Percentiles rank a stretch among this genome's conserved stretches.
These are phyloP conservation scores for Trigoniulus corallinus DNA, from an alignment of 1,140 invertebrate genomes.

Conservation along the genomic window DNA sequence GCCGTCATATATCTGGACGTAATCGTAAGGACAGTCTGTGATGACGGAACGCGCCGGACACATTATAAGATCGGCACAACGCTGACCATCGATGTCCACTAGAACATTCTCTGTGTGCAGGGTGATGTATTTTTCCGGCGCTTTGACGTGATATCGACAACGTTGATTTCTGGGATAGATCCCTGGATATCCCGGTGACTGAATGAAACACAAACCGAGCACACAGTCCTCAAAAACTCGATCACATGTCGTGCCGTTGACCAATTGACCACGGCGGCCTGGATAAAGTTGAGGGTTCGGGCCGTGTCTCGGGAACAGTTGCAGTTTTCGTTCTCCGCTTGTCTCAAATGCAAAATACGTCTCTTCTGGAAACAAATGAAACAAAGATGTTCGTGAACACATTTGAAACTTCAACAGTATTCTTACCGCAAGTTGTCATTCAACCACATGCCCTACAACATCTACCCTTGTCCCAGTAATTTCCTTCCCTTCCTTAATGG, in stretches of 20 bases:
- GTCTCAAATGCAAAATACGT: conserved; percentile 61
- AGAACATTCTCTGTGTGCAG: conserved; percentile 82
- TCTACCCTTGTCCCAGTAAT: too few relatives aligned
- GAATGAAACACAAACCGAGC: conserved; percentile 78
- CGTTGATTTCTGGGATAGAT: conserved; percentile 75
- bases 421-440: not conserved
- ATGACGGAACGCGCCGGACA: conserved; percentile 68
- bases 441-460: too few relatives aligned
- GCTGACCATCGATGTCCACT: conserved; percentile 81
- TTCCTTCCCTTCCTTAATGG: too few relatives aligned
- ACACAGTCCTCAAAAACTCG: conserved; percentile 52
- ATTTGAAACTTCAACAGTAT: not conserved
- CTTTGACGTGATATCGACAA: conserved; percentile 74
- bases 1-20: conserved; percentile 74
- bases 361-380: conserved; percentile 41
- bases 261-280: conserved; percentile 65
- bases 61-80: conserved; percentile 86
- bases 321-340: conserved; percentile 40
- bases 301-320: conserved; percentile 48
- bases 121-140: conserved; percentile 45
- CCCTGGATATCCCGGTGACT: conserved; percentile 78
- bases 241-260: conserved; percentile 52
- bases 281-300: conserved; percentile 83
- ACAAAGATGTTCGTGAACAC: not conserved
- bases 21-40: conserved; percentile 77